Base-by-base conservation (phyloP, 2,113 vertebrate genomes). In the Cacatua alba region DNA sequence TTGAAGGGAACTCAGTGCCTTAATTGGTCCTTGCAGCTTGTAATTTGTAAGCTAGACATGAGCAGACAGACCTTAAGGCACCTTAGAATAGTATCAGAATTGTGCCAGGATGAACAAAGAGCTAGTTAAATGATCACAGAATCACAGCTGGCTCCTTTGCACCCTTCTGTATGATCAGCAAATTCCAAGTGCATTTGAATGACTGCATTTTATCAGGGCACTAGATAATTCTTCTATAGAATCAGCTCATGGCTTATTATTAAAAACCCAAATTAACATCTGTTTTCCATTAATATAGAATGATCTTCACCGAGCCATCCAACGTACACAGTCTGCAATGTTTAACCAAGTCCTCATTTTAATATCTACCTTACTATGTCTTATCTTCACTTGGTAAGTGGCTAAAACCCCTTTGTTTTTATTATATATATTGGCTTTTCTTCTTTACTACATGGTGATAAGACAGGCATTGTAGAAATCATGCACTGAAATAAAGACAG, bases 341-440 rank as follows among this genome's bases (percentile, higher is more conserved):
- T 99, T 99, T 95, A 98, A 99, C 94, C 98, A 99, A 98, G 98
- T 99, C 90, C 97, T 99, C 92, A 98, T 99, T 97, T 97, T 99
- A 96, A 99, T 98, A 98, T 99, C 98, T 37, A 99, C 98, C 28
- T 98, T 99, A 71, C 81, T 99, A 28, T 99, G 98, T 97, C 98
- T 99, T 96, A 99, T 99, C 96, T 99, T 99, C 95, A 99, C 98
- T 52, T 99, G 98, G 98, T 99, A 98, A 98, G 98, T 98, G 76
- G 11, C 33, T 55, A 74, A 26, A 55, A 1, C 5, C 31, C 19
- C 17, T 60, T 26, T 43, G 17, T 80, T 90, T 82, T 95, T 76
- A 64, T 82, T 86, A 41, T 17, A 43, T 15, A 18, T 53, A 6
- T 44, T 72, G 51, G 7, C 8, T 74, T 52, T 81, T 97, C 89